phyloP scores from a whole-genome alignment of 2,888 invertebrate genomes.

The Sminthurinus aureus region DNA sequence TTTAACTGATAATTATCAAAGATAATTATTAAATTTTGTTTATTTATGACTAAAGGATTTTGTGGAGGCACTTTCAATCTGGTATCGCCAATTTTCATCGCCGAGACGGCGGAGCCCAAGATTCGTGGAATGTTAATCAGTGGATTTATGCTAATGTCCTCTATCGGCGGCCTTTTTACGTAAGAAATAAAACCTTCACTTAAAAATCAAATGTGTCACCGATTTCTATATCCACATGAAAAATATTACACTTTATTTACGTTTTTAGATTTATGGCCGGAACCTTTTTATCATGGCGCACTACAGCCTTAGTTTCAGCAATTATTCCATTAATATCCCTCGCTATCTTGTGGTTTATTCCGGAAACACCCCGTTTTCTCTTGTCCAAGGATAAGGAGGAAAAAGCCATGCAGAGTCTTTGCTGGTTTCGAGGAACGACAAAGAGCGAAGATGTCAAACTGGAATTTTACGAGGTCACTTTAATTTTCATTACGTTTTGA shows the following conservation, averaged over 20 bases:
- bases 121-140: constrained; percentile 17
- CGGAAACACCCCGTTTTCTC: constrained; percentile 45
- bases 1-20: background rate
- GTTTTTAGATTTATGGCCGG: constrained; percentile 1
- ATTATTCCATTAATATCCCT: constrained; percentile 48
- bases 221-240: too few relatives aligned
- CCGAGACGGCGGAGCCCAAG: constrained; percentile 6
- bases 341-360: constrained; percentile 48
- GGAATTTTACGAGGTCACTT: constrained; percentile 26
- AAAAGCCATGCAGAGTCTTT: constrained; percentile 49
- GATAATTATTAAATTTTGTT: background rate
- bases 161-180: constrained; percentile 7
- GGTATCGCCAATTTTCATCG: constrained; percentile 13
- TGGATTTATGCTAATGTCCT: background rate
- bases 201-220: too few relatives aligned
- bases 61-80: background rate
- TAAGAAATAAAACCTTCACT: background rate
- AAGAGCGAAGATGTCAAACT: constrained; percentile 32
- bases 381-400: constrained; percentile 44
- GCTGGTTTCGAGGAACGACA: constrained; percentile 47
- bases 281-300: background rate
- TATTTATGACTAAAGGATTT: background rate
- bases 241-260: background rate
- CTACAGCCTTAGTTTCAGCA: constrained; percentile 47
- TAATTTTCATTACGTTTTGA: background rate